Percentiles rank a stretch among this genome's conserved stretches.
Evolutionary conservation across 2,113 vertebrate species (phyloP).

Genomic region (Accipiter virgatus): DNA sequence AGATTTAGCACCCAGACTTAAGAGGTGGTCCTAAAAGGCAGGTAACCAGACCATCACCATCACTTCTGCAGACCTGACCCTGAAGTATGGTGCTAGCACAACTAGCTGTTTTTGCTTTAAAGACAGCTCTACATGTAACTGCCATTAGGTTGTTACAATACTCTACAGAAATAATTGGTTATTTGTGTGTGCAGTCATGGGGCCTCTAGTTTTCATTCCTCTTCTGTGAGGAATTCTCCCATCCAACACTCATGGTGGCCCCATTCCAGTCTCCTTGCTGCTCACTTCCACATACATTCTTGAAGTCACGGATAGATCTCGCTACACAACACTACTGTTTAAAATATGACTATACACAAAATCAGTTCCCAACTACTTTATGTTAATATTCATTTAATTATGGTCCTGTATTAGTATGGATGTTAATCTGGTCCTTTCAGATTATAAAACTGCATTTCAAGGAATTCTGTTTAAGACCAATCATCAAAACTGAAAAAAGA

Average conservation of each 20-base stretch:
- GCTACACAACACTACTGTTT: background rate
- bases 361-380: background rate
- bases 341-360: background rate
- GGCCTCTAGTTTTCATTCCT: background rate
- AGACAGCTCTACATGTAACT: background rate
- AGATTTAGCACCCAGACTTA: background rate
- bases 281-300: background rate
- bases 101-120: background rate
- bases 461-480: background rate
- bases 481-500: background rate
- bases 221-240: background rate
- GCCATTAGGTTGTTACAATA: background rate
- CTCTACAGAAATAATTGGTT: background rate
- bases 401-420: background rate
- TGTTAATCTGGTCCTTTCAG: background rate
- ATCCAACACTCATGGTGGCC: rapidly evolving
- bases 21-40: background rate
- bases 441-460: background rate
- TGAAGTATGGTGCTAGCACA: background rate
- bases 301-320: rapidly evolving
- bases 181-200: rapidly evolving
- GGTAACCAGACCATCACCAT: background rate
- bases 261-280: background rate
- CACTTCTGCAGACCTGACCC: background rate
- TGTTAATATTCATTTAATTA: background rate